A percentile compares a stretch with the other conserved stretches of the same genome.
Conservation (phyloP, 1,140 invertebrate genomes). For the Calephelis nemesis region DNA sequence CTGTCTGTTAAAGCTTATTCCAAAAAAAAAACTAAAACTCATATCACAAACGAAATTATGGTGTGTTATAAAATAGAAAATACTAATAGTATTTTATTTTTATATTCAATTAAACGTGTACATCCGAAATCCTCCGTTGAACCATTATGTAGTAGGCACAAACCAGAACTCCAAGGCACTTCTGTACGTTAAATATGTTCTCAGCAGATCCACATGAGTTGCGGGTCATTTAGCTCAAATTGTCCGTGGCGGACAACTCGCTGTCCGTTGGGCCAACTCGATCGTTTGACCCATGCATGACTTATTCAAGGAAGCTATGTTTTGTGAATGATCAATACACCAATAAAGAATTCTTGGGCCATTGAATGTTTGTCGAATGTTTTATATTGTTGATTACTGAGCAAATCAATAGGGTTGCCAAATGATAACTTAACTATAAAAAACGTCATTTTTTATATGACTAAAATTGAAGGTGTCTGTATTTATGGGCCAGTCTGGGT, state of each 20-base stretch:
- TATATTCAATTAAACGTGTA: too few species aligned
- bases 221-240: constrained; percentile 49
- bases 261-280: constrained; percentile 18
- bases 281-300: constrained; percentile 16
- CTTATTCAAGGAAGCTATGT: constrained; percentile 21
- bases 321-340: constrained; percentile 24
- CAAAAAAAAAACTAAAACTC: too few species aligned
- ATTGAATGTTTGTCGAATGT: constrained; percentile 8
- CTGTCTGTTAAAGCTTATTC: too few species aligned
- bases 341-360: constrained; percentile 18
- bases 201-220: constrained; percentile 36
- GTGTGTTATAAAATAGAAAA: too few species aligned
- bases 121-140: too few species aligned
- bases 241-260: constrained; percentile 32
- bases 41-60: too few species aligned
- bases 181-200: constrained; percentile 3
- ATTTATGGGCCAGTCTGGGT: too few species aligned
- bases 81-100: too few species aligned
- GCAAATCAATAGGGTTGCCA: too few species aligned
- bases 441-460: too few species aligned
- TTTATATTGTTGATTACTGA: constrained; percentile 15
- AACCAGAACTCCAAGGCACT: neutral
- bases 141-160: neutral
- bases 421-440: too few species aligned
- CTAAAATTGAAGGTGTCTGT: too few species aligned